A percentile compares a stretch with the other conserved stretches of the same genome.
Evolutionary conservation across 2,888 invertebrate genomes (phyloP).

Genomic region (Cryptops parisi): DNA sequence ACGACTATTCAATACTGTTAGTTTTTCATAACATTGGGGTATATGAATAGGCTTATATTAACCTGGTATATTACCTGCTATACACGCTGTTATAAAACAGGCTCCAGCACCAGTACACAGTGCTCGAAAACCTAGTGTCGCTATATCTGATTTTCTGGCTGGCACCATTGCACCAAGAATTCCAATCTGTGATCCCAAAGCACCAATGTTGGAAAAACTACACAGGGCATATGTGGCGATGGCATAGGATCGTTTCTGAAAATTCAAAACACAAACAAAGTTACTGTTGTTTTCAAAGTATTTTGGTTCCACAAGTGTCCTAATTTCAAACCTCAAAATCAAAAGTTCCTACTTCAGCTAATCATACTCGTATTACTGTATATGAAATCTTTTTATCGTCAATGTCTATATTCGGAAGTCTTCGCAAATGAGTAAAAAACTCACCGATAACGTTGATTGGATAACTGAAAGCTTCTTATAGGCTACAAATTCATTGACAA

Average conservation of each 20-base stretch:
- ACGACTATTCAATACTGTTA: too few species aligned
- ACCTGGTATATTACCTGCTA: constrained; percentile 75
- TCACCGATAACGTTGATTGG: too few species aligned
- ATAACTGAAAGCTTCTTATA: constrained; percentile 67
- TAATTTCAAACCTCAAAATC: background rate
- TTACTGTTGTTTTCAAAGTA: too few species aligned
- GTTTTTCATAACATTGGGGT: too few species aligned
- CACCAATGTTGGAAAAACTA: constrained; percentile 79
- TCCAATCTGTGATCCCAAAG: constrained; percentile 72
- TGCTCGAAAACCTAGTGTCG: constrained; percentile 54
- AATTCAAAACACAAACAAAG: constrained; percentile 13
- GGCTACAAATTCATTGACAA: constrained; percentile 85
- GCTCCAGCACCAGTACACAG: constrained; percentile 67
- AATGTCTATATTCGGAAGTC: too few species aligned
- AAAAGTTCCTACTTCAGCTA: background rate
- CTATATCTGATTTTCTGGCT: constrained; percentile 48
- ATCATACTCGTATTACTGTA: background rate
- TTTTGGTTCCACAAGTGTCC: too few species aligned
- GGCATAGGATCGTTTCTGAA: constrained; percentile 54
- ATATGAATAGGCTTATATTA: too few species aligned
- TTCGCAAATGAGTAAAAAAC: too few species aligned
- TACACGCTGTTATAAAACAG: constrained; percentile 76
- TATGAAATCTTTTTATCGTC: too few species aligned
- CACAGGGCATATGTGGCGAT: constrained; percentile 84
- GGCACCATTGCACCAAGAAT: constrained; percentile 63